Evolutionary conservation across 2,113 vertebrate genomes (phyloP).

Genomic region (Tetraodon nigroviridis): DNA sequence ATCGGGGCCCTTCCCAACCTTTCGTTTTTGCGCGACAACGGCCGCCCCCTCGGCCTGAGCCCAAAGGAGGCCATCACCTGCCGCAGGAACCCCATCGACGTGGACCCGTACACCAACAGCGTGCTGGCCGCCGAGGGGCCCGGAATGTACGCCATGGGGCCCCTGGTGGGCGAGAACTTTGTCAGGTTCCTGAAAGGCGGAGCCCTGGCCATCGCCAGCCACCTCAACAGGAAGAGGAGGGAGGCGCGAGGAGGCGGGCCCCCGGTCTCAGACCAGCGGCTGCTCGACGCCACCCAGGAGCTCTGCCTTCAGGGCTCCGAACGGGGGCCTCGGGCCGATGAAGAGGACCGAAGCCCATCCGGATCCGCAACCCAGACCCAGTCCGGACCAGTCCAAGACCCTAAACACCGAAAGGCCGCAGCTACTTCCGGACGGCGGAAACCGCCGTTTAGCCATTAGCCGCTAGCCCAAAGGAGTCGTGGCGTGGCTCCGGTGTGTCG

Average conservation of each 20-base stretch:
- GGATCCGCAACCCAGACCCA: too few species aligned
- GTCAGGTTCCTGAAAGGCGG: constrained; percentile 79
- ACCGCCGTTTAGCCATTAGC: too few species aligned
- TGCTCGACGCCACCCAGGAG: not conserved
- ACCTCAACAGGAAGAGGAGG: constrained; percentile 57
- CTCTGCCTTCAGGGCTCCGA: constrained; percentile 23
- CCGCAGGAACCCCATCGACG: constrained; percentile 74
- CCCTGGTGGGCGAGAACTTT: constrained; percentile 79
- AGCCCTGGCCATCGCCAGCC: constrained; percentile 70
- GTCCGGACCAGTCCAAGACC: too few species aligned
- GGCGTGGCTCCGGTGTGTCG: too few species aligned
- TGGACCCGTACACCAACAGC: constrained; percentile 71
- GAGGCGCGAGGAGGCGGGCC: not conserved
- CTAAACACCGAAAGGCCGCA: too few species aligned
- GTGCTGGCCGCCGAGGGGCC: constrained; percentile 54
- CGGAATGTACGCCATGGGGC: constrained; percentile 78
- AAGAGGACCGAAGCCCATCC: not conserved
- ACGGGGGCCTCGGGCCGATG: not conserved
- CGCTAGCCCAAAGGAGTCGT: too few species aligned
- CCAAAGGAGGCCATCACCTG: constrained; percentile 64
- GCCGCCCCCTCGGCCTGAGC: constrained; percentile 47
- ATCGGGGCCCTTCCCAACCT: constrained; percentile 77
- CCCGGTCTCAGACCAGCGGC: not conserved
- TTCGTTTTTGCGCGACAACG: constrained; percentile 66
- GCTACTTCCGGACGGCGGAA: not conserved